A percentile compares a stretch with the other conserved stretches of the same genome.
phyloP scores from a whole-genome alignment of 2,888 invertebrate species.

The Abrostola tripartita region DNA sequence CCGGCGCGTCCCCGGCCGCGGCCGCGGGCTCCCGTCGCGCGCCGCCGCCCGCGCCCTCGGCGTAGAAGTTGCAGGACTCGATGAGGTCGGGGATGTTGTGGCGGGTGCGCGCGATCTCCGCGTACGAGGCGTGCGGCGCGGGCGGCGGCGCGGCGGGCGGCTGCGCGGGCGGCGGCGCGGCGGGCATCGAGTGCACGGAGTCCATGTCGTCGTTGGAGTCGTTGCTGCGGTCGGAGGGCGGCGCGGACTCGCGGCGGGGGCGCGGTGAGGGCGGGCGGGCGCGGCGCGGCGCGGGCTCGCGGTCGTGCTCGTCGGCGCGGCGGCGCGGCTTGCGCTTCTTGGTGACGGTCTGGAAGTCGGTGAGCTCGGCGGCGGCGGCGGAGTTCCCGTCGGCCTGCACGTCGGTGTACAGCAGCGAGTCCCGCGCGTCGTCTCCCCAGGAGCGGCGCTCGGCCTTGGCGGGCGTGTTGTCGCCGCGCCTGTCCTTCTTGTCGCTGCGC shows the following conservation, averaged over 20 bases:
- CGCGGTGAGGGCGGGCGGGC: conserved; percentile 74
- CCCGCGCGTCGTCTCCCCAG: conserved; percentile 90
- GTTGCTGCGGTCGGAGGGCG: conserved; percentile 94
- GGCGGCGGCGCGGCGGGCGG: conserved; percentile 88
- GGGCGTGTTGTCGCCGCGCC: conserved; percentile 67
- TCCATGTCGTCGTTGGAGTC: conserved; percentile 95
- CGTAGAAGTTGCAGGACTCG: conserved; percentile 86
- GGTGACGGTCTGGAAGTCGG: conserved; percentile 94
- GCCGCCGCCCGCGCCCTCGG: conserved; percentile 67
- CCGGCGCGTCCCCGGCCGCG: no score
- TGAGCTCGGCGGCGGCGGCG: conserved; percentile 80
- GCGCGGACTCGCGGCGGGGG: conserved; percentile 90
- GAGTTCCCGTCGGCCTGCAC: conserved; percentile 40
- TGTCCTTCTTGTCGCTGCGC: conserved; percentile 51
- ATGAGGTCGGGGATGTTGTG: conserved; percentile 86
- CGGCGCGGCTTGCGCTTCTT: conserved; percentile 94
- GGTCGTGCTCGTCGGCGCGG: conserved; percentile 83
- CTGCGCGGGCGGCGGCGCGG: conserved; percentile 77
- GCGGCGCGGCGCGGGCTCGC: conserved; percentile 57
- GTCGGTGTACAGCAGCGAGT: conserved; percentile 61
- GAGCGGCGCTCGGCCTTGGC: conserved; percentile 88
- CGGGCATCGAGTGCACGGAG: conserved; percentile 94
- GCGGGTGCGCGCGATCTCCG: conserved; percentile 92
- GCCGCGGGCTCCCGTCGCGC: conserved; percentile 37
- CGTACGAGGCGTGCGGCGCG: conserved; percentile 91